Evolutionary conservation across 2,797 vertebrate species (phyloP).

Genomic region (Steatocranus sp.): DNA sequence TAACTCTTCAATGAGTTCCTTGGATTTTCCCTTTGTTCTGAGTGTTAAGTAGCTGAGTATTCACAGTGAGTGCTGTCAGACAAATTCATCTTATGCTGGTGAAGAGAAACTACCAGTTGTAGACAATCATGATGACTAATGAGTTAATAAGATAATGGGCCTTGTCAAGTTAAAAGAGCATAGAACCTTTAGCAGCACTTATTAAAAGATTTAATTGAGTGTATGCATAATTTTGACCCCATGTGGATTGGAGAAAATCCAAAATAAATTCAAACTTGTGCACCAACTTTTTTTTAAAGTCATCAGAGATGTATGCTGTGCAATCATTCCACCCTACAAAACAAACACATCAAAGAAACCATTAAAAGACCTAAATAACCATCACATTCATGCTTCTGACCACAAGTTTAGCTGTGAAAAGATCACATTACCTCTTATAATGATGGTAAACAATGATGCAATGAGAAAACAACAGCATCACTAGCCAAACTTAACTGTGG

Average conservation of each 20-base stretch:
- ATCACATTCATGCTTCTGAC: not conserved
- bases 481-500: not conserved
- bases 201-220: not conserved
- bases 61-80: not conserved
- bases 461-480: not conserved
- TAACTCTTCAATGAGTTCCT: not conserved
- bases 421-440: not conserved
- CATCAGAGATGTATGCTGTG: not conserved
- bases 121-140: not conserved
- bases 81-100: not conserved
- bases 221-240: not conserved
- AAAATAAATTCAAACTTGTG: not conserved
- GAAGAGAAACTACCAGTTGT: not conserved
- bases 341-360: not conserved
- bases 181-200: not conserved
- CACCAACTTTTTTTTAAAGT: not conserved
- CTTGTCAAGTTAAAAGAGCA: not conserved
- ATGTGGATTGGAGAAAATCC: not conserved
- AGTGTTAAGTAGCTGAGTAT: not conserved
- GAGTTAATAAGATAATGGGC: not conserved
- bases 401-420: not conserved
- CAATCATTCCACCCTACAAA: not conserved
- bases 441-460: not conserved
- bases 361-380: not conserved
- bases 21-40: not conserved